Conservation (phyloP, 2,888 invertebrate genomes). For the Parapristionchus giblindavisi region DNA sequence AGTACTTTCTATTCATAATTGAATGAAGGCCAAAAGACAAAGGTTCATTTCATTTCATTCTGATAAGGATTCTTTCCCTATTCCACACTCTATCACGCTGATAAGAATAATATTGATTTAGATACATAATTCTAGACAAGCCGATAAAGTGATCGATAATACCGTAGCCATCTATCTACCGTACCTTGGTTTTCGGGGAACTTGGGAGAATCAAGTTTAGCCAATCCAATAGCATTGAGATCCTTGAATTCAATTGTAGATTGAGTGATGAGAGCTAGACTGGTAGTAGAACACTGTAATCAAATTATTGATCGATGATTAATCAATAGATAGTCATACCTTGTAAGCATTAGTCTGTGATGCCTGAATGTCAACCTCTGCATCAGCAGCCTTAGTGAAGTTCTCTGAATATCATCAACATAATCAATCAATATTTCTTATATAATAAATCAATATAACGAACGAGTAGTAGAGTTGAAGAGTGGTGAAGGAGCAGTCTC, state of each 20-base stretch:
- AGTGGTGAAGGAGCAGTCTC: conserved; percentile 40
- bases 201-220: conserved; percentile 43
- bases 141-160: too few relatives aligned
- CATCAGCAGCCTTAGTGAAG: conserved; percentile 20
- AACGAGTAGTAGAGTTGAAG: conserved; percentile 27
- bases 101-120: too few relatives aligned
- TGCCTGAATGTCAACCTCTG: conserved; percentile 28
- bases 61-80: too few relatives aligned
- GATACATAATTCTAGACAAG: too few relatives aligned
- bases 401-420: conserved; percentile 16
- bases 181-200: conserved; percentile 56
- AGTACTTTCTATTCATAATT: too few relatives aligned
- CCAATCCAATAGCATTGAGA: conserved; percentile 59
- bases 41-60: too few relatives aligned
- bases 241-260: conserved; percentile 55
- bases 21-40: too few relatives aligned
- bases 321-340: neutral
- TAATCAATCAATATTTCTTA: neutral
- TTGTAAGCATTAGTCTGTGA: conserved; percentile 35
- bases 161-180: neutral
- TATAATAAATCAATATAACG: neutral
- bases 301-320: neutral
- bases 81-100: too few relatives aligned
- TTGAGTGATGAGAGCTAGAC: conserved; percentile 55
- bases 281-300: conserved; percentile 56